phyloP scores from a whole-genome alignment of 2,113 vertebrate species.

The Eolophus roseicapilla region DNA sequence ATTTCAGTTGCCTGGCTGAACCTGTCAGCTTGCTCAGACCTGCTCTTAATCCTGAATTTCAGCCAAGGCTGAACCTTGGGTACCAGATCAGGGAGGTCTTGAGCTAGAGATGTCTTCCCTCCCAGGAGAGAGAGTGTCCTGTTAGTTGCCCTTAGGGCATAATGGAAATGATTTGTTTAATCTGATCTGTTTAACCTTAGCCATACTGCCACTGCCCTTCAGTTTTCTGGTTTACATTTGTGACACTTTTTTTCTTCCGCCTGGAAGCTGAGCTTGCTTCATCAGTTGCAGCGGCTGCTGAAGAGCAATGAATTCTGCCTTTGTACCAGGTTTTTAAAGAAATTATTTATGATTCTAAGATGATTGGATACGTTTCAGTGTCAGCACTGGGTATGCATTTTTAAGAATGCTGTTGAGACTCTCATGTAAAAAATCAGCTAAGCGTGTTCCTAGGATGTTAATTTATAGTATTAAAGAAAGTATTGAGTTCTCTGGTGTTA shows the following conservation, averaged over 20 bases:
- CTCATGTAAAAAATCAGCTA: not conserved
- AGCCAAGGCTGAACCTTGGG: not conserved
- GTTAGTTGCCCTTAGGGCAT: not conserved
- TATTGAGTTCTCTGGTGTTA: not conserved
- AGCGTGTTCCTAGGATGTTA: not conserved
- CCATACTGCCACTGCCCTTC: not conserved
- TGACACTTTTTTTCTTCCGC: not conserved
- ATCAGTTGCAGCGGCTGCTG: not conserved
- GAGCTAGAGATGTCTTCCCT: not conserved
- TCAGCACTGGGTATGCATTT: not conserved
- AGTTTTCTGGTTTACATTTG: not conserved
- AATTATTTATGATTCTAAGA: not conserved
- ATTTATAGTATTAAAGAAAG: not conserved
- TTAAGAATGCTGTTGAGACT: not conserved
- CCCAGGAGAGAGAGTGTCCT: not conserved
- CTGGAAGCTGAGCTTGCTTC: not conserved
- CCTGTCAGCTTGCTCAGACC: accelerated
- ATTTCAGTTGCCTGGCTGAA: not conserved
- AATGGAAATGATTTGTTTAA: not conserved
- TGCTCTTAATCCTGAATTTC: not conserved
- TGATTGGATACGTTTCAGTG: not conserved
- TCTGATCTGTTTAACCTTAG: not conserved
- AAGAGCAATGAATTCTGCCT: not conserved
- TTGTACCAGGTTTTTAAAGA: not conserved
- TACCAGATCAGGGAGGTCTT: not conserved